Conservation (phyloP, 1,140 invertebrate species). For the Teleogryllus occipitalis region DNA sequence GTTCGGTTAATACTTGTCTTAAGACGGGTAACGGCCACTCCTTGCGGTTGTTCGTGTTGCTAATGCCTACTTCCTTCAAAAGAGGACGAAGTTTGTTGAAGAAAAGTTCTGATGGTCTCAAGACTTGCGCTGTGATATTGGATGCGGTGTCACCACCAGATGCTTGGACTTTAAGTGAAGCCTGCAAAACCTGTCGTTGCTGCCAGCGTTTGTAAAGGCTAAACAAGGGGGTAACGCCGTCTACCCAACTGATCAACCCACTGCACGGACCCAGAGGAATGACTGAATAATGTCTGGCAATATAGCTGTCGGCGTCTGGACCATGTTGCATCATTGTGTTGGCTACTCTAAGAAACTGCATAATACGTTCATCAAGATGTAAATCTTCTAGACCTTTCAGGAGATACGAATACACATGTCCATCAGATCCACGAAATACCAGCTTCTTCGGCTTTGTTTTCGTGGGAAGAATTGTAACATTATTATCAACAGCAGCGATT, state of each 20-base stretch:
- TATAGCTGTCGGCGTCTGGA: constrained; percentile 55
- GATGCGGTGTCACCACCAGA: neutral
- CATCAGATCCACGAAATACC: constrained; percentile 87
- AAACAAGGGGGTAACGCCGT: constrained; percentile 90
- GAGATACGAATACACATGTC: constrained; percentile 86
- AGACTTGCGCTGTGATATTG: constrained; percentile 32
- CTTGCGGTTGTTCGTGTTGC: constrained; percentile 68
- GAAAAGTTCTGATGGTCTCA: constrained; percentile 81
- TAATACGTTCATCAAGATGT: constrained; percentile 95
- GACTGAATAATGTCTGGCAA: constrained; percentile 90
- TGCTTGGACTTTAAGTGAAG: neutral
- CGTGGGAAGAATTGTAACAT: constrained; percentile 84
- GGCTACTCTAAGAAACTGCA: constrained; percentile 93
- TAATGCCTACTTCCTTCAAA: constrained; percentile 74
- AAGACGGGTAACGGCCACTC: constrained; percentile 82
- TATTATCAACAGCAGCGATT: constrained; percentile 74
- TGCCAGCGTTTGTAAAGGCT: constrained; percentile 94
- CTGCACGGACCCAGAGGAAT: constrained; percentile 90
- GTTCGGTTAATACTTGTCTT: constrained; percentile 74
- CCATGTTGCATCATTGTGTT: constrained; percentile 84
- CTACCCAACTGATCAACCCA: constrained; percentile 97
- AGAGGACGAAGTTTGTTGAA: constrained; percentile 83
- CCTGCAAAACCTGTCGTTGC: constrained; percentile 64
- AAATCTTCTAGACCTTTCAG: constrained; percentile 98
- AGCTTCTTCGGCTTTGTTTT: constrained; percentile 98